These are phyloP conservation scores for Trissoscelio sp. DNA, from an alignment of 2,888 invertebrate species.

Conservation along the genomic window DNA sequence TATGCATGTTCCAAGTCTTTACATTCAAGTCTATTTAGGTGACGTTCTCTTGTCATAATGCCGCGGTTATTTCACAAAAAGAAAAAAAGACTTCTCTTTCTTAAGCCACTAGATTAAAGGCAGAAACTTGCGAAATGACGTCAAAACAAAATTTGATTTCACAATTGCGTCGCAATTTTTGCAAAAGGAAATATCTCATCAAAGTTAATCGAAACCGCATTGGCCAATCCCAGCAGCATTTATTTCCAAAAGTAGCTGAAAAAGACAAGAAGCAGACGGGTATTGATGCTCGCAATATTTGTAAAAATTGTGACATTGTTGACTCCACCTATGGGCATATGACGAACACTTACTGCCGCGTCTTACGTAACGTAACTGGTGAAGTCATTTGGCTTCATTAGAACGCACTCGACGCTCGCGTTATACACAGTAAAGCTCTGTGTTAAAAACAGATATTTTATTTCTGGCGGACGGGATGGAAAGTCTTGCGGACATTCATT, in stretches of 20 bases:
- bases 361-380: constrained; percentile 71
- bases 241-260: constrained; percentile 13
- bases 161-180: neutral
- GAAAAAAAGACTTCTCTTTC: too few species aligned
- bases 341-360: constrained; percentile 64
- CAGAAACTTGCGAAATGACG: neutral
- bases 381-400: constrained; percentile 73
- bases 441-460: constrained; percentile 63
- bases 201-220: neutral
- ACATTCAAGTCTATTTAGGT: constrained; percentile 51
- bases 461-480: constrained; percentile 54
- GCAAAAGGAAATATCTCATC: neutral
- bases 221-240: neutral
- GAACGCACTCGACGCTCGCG: constrained; percentile 45
- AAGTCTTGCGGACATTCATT: constrained; percentile 43
- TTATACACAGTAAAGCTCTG: constrained; percentile 48
- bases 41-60: constrained; percentile 30
- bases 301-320: constrained; percentile 59
- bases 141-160: neutral
- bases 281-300: constrained; percentile 12
- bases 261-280: constrained; percentile 4
- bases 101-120: too few species aligned
- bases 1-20: constrained; percentile 48
- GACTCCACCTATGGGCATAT: constrained; percentile 58
- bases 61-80: neutral